Conservation (phyloP, 2,888 invertebrate genomes). For the Syritta pipiens region DNA sequence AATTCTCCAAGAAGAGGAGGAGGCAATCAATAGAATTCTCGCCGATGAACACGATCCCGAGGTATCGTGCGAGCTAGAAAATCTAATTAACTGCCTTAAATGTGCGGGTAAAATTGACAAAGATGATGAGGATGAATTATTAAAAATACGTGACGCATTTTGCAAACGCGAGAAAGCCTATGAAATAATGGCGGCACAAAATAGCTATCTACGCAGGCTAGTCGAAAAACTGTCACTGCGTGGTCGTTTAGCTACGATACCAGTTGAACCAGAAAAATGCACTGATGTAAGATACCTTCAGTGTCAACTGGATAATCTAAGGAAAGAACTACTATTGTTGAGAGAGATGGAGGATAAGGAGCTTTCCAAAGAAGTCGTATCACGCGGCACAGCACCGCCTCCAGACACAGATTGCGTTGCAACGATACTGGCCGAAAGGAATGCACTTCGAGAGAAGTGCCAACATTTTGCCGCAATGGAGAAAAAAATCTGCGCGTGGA, state of each 20-base stretch:
- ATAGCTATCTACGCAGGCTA: conserved; percentile 72
- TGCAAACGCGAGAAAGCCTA: conserved; percentile 72
- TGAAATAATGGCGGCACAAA: conserved; percentile 74
- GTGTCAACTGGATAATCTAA: conserved; percentile 72
- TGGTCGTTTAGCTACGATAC: conserved; percentile 67
- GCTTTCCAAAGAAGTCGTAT: conserved; percentile 39
- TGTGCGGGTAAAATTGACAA: conserved; percentile 71
- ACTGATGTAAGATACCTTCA: conserved; percentile 74
- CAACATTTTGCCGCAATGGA: conserved; percentile 29
- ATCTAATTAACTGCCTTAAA: conserved; percentile 72
- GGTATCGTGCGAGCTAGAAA: conserved; percentile 70
- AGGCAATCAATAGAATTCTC: conserved; percentile 72
- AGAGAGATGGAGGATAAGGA: conserved; percentile 73
- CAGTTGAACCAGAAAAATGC: conserved; percentile 72
- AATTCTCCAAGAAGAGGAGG: conserved; percentile 70
- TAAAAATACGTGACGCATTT: conserved; percentile 64
- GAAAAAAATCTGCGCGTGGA: conserved; percentile 44
- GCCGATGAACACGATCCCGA: conserved; percentile 71
- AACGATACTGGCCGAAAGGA: conserved; percentile 72
- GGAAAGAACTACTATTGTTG: conserved; percentile 73
- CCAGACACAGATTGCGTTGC: conserved; percentile 70
- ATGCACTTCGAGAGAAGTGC: conserved; percentile 41
- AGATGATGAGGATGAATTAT: conserved; percentile 73
- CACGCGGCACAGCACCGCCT: conserved; percentile 6
- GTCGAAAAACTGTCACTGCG: conserved; percentile 74